Percentiles rank a stretch among this genome's conserved stretches.
Evolutionary conservation across 2,888 invertebrate species (phyloP).

Genomic region (Eurytoma adleriae): DNA sequence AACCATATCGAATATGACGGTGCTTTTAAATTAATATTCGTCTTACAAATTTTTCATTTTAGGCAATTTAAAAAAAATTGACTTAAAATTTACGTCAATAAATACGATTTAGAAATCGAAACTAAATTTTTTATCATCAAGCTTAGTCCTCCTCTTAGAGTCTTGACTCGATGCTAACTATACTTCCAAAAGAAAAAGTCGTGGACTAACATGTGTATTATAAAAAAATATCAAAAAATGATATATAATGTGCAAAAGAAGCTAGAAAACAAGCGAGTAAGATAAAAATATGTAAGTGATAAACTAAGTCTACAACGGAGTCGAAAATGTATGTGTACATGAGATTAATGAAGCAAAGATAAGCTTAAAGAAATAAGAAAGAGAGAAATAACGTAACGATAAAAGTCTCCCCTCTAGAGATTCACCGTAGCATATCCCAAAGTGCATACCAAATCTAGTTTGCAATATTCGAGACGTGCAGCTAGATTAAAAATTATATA

Average conservation of each 20-base stretch:
- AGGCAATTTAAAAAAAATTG: no score
- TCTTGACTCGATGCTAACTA: conserved; percentile 51
- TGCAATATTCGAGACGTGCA: conserved; percentile 59
- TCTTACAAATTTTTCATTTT: no score
- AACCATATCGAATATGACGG: no score
- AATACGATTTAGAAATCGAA: neutral
- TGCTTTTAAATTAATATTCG: no score
- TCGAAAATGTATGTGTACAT: conserved; percentile 21
- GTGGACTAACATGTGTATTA: neutral
- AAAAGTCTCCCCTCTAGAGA: conserved; percentile 63
- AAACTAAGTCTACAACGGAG: conserved; percentile 23
- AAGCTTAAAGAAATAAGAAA: conserved; percentile 22
- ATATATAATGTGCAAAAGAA: conserved; percentile 39
- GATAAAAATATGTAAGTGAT: conserved; percentile 14
- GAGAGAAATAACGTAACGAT: conserved; percentile 47
- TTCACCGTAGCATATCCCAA: conserved; percentile 66
- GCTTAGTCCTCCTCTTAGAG: conserved; percentile 51
- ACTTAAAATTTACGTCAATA: no score
- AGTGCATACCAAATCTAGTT: conserved; percentile 65
- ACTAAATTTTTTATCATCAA: conserved; percentile 5
- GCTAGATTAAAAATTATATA: conserved; percentile 56
- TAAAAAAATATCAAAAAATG: no score
- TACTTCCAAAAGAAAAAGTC: conserved; percentile 51
- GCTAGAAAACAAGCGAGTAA: conserved; percentile 19
- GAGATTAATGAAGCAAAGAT: neutral